Base-by-base conservation (phyloP, 2,113 vertebrate species). In the Heteronetta atricapilla region DNA sequence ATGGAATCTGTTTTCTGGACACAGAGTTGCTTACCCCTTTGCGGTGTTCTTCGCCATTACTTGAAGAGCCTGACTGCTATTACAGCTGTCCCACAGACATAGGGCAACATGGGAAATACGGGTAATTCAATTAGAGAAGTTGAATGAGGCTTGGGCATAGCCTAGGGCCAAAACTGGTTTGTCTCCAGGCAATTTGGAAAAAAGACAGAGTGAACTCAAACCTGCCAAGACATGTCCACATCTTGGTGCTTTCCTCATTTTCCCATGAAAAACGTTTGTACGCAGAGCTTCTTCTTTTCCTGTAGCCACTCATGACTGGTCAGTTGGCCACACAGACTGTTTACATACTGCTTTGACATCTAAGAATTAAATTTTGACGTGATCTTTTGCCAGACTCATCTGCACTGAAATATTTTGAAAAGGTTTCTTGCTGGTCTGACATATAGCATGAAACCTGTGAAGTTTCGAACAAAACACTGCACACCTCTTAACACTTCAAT, bases 401-500 rank as follows among this genome's bases (percentile, higher is more conserved):
- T 68, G 22, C 36, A 53, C 17, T 15, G 25, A 40, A 84, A 29
- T 52, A 63, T 59, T 74, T 59, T 34, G 8, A 63, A 44, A 34
- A 5, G 34, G 42, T 10, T 46, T 75, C 60, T 38, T 15, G 8
- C 14, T 50, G 83, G 40, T 53, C 17, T 76, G 53, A 58, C 1
- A 0, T 1, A 13, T 15, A 4, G 2, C 22, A 44, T 23, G 40
- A 76, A 85, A 79, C 14, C 44, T 1, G 18, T 13, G 19, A 56
- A 21, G 29, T 11, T 68, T 46, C 74, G 48, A 23, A 36, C 25
- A 22, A 82, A 52, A 52, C 67, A 42, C 0, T 42, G 25, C 46
- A 5, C 33, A 38, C 16, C 0, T 5, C 6, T 66, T 58, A 20
- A 36, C 60, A 36, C 55, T 67, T 86, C 67, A 86, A 55, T 38